A percentile compares a stretch with the other conserved stretches of the same genome.
Evolutionary conservation across 1,140 invertebrate genomes (phyloP).

Genomic region (Belonocnema kinseyi): DNA sequence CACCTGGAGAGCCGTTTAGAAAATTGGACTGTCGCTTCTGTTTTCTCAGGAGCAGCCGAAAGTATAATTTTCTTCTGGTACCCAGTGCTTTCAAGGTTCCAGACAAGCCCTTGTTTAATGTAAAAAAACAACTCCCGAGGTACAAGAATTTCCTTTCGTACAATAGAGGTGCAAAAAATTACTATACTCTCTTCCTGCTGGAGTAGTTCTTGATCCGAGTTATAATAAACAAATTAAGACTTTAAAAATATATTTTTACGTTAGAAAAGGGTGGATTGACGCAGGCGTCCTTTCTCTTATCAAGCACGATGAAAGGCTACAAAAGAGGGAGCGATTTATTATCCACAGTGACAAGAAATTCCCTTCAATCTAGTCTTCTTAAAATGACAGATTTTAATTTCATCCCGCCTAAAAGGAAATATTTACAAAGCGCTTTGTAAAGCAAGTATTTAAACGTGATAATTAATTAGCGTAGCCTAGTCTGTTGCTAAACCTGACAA

Average conservation of each 20-base stretch:
- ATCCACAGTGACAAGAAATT: constrained; percentile 9
- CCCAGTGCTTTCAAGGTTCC: neutral
- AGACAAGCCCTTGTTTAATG: neutral
- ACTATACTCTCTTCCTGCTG: neutral
- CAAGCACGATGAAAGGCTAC: constrained; percentile 18
- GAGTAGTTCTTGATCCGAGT: neutral
- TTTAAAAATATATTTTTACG: constrained; percentile 8
- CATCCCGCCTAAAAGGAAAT: constrained; percentile 6
- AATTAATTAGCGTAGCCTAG: neutral
- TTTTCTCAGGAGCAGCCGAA: constrained; percentile 56
- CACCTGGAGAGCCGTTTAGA: constrained; percentile 59
- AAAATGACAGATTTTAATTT: constrained; percentile 25
- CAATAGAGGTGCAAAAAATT: neutral
- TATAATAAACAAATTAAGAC: constrained; percentile 7
- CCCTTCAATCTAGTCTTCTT: constrained; percentile 20
- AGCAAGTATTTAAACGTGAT: neutral
- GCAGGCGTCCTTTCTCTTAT: constrained; percentile 9
- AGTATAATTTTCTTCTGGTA: constrained; percentile 58
- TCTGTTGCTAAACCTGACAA: neutral
- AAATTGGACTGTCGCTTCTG: constrained; percentile 67
- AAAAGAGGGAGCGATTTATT: constrained; percentile 24
- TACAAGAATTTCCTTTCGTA: neutral
- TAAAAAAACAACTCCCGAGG: neutral
- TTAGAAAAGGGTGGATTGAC: constrained; percentile 14
- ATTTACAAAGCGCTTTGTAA: constrained; percentile 22